Conservation (phyloP, 2,113 vertebrate species). For the Sturnira hondurensis region DNA sequence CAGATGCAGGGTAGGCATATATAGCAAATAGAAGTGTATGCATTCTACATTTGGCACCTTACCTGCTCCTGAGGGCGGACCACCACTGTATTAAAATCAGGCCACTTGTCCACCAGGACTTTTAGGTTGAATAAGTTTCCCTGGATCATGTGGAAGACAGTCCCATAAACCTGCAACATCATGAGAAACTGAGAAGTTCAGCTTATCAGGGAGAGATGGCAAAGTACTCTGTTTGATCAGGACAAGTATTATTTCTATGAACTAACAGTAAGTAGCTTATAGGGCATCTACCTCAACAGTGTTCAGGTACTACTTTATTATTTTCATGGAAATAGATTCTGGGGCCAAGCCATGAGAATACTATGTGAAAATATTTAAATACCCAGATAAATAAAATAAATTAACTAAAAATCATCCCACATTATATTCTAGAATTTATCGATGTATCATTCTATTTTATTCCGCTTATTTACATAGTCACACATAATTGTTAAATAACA, state of each 20-base stretch:
- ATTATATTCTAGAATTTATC: not conserved
- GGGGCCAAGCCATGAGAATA: not conserved
- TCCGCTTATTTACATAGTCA: not conserved
- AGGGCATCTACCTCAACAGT: not conserved
- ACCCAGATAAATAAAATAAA: not conserved
- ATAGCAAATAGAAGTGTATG: not conserved
- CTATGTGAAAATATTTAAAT: not conserved
- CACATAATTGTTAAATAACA: not conserved
- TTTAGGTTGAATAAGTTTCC: slow-evolving; percentile 63
- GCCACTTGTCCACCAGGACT: slow-evolving; percentile 67
- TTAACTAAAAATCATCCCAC: not conserved
- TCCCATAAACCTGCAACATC: slow-evolving; percentile 57
- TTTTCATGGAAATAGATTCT: not conserved
- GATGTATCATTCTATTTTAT: not conserved
- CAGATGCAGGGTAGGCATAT: too few relatives aligned
- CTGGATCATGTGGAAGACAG: slow-evolving; percentile 39
- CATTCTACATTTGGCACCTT: not conserved
- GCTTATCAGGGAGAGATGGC: too few relatives aligned
- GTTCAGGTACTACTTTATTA: not conserved
- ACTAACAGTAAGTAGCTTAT: not conserved
- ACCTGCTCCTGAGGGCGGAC: slow-evolving; percentile 57
- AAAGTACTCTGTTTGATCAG: too few relatives aligned
- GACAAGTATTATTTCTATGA: too few relatives aligned
- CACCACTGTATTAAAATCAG: slow-evolving; percentile 62
- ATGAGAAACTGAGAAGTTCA: not conserved